These are phyloP conservation scores for Delphinus delphis DNA, from an alignment of 2,113 vertebrate genomes.

Conservation along the genomic window DNA sequence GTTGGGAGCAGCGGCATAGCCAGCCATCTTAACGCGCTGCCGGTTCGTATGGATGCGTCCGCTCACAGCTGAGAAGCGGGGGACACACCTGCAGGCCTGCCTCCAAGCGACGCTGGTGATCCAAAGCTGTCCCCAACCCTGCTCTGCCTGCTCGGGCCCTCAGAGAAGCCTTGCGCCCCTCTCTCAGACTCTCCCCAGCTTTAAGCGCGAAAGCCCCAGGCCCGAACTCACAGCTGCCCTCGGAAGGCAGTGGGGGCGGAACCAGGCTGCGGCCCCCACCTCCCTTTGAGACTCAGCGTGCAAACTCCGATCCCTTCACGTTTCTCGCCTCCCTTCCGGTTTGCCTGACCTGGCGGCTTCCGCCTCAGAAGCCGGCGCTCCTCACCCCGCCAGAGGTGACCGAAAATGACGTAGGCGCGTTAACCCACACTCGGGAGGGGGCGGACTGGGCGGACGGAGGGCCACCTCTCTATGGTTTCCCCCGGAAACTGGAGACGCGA, in stretches of 20 bases:
- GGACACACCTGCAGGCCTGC: fast-evolving
- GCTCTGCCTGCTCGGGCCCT: background rate
- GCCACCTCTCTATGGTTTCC: background rate
- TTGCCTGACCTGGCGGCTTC: background rate
- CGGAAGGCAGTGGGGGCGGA: background rate
- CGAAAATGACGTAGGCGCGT: background rate
- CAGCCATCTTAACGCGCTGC: background rate
- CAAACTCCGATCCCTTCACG: no score
- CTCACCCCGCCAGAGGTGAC: background rate
- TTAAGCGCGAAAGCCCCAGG: background rate
- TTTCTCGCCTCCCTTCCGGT: background rate
- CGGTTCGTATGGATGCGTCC: fast-evolving
- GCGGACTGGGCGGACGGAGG: background rate
- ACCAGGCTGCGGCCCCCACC: background rate
- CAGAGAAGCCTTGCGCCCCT: background rate
- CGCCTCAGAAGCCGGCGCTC: no score
- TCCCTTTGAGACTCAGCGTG: background rate
- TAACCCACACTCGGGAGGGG: fast-evolving
- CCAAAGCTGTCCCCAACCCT: no score
- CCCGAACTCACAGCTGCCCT: background rate
- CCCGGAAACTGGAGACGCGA: background rate
- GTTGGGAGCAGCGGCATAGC: slow-evolving; percentile 56
- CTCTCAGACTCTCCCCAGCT: background rate
- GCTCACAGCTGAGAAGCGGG: background rate
- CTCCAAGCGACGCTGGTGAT: no score